Base-by-base conservation (phyloP, 2,797 vertebrate species). In the Malurus leucopterus region DNA sequence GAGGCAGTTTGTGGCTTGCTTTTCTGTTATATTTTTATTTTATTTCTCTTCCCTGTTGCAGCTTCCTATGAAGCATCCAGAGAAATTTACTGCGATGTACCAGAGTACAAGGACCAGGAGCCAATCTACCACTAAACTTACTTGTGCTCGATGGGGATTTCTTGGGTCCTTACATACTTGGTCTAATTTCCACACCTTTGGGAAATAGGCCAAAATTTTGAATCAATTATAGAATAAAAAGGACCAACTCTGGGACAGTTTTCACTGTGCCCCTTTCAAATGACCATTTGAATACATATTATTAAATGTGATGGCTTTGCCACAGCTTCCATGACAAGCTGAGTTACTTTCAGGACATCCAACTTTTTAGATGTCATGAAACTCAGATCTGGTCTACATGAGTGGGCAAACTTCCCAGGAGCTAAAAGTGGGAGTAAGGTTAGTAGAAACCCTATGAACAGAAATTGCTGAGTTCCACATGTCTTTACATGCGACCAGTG, bases 81-180 rank as follows among this genome's bases (percentile, higher is more conserved):
- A 50, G 51, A 85, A 62, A 69, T 79, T 79, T 51, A 50, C 20
- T 50, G 50, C 53, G 61, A 54, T 0, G 1, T 55, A 16, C 8
- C 13, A 68, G 17, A 80, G 8, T 6, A 69, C 29, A 75, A 86
- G 47, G 29, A 73, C 4, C 11, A 70, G 29, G 19, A 82, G 13
- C 1, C 4, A 13, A 46, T 23, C 51, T 79, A 9, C 36, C 8
- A 12, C n/a, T 58, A 80, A 34, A 20, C 4, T 63, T 14, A 19
- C 3, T 21, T n/a, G 12, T 29, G 3, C 7, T 73, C 5, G 3
- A 2, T 12, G 19, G 15, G 7, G 2, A 29, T 67, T 20, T 76
- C 47, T 72, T 72, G 7, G 1, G 5, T 47, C 15, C 16, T 41
- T 46, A 59, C 1, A 6, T 22, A 69, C 59, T 59, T 81, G 11